Evolutionary conservation across 2,888 invertebrate genomes (phyloP).

Genomic region (Syrista parreyssii): DNA sequence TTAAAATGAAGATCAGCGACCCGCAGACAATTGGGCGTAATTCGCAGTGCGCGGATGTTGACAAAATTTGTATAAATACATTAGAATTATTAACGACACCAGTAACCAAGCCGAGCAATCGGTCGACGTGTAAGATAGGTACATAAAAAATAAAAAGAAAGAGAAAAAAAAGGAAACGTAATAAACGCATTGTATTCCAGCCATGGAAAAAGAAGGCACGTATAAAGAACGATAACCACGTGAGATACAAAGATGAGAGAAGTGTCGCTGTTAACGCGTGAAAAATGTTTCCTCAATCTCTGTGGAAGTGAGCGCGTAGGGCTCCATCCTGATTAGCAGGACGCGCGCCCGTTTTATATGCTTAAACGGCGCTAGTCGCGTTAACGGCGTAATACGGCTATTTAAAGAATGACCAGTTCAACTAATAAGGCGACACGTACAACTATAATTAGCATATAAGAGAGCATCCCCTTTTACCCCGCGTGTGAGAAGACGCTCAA

Average conservation of each 20-base stretch:
- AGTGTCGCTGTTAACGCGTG: neutral
- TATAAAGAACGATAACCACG: neutral
- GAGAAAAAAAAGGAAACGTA: neutral
- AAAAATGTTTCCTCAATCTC: neutral
- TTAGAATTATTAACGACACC: neutral
- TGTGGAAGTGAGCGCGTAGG: neutral
- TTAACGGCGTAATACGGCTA: slow-evolving; percentile 14
- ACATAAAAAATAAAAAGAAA: neutral
- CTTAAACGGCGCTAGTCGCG: slow-evolving; percentile 1
- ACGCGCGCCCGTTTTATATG: neutral
- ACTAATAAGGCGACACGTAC: slow-evolving; percentile 46
- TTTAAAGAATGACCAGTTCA: slow-evolving; percentile 33
- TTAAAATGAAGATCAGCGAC: neutral
- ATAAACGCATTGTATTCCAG: neutral
- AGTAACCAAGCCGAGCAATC: neutral
- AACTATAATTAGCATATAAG: slow-evolving; percentile 43
- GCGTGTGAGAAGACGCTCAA: slow-evolving; percentile 53
- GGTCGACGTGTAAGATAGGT: too few relatives aligned
- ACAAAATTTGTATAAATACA: neutral
- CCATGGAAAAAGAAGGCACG: neutral
- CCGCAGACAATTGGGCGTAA: neutral
- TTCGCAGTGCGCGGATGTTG: neutral
- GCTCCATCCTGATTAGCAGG: neutral
- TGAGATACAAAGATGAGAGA: neutral
- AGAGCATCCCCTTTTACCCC: slow-evolving; percentile 20